These are phyloP conservation scores for Heteronetta atricapilla DNA, from an alignment of 2,113 vertebrate species.

Conservation along the genomic window DNA sequence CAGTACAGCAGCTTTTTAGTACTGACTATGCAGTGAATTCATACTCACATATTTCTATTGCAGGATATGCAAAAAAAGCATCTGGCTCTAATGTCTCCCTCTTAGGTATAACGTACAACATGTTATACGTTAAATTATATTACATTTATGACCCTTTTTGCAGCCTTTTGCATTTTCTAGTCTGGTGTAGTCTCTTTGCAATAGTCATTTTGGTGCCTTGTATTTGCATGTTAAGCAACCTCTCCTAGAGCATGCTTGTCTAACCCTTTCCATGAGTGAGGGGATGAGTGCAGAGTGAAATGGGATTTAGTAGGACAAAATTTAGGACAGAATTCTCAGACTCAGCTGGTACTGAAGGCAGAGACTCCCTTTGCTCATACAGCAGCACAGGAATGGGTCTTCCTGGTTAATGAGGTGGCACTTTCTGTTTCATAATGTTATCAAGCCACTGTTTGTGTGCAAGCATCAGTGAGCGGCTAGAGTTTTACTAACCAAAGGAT, in stretches of 20 bases:
- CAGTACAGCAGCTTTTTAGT: background rate
- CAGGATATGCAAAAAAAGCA: background rate
- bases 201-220: background rate
- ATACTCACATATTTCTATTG: background rate
- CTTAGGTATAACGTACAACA: background rate
- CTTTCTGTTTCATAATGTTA: background rate
- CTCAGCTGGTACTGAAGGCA: background rate
- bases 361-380: background rate
- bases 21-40: background rate
- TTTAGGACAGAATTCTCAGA: background rate
- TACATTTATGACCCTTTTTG: background rate
- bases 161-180: background rate
- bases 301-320: background rate
- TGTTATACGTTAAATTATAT: background rate
- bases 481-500: background rate
- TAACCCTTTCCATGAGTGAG: background rate
- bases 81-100: background rate
- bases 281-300: background rate
- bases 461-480: background rate
- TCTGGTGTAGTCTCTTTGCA: background rate
- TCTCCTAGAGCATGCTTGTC: background rate
- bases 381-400: background rate
- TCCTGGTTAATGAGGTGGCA: background rate
- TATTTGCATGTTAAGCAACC: background rate
- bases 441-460: no score